A percentile compares a stretch with the other conserved stretches of the same genome.
These are phyloP conservation scores for Chionis minor DNA, from an alignment of 2,113 vertebrate species.

Conservation along the genomic window DNA sequence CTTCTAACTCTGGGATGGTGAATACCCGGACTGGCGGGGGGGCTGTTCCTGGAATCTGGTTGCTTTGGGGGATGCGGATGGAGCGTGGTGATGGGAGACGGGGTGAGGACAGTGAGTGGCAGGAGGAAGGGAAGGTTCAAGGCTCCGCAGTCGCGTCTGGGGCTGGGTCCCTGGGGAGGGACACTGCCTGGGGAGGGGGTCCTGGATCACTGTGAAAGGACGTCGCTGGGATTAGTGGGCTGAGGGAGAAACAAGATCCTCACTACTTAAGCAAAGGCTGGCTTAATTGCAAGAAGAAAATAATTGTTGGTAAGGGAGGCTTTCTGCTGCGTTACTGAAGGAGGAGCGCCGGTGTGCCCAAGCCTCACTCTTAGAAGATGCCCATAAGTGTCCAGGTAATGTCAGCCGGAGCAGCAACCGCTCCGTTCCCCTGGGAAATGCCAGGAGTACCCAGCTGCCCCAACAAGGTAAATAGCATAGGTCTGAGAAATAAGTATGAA, in stretches of 20 bases:
- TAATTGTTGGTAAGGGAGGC: not conserved
- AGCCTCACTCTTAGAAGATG: not conserved
- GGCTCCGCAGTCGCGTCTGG: rapidly evolving
- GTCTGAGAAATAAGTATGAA: not conserved
- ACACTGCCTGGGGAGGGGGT: not conserved
- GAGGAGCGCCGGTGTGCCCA: not conserved
- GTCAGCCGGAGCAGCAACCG: not conserved
- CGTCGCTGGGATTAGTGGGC: rapidly evolving
- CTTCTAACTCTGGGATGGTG: rapidly evolving
- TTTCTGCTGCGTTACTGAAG: not conserved
- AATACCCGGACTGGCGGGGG: not conserved
- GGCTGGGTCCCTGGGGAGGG: too few species aligned
- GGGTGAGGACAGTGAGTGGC: not conserved
- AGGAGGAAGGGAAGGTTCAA: not conserved
- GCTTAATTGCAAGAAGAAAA: not conserved
- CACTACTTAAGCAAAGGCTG: not conserved
- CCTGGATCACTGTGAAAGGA: not conserved
- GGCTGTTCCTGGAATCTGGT: not conserved
- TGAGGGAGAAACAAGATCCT: not conserved
- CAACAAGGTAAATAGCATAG: not conserved
- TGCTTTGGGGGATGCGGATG: not conserved
- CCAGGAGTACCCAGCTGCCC: not conserved
- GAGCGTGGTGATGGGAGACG: rapidly evolving
- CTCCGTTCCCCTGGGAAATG: not conserved
- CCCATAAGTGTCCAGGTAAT: not conserved